These are phyloP conservation scores for Promerops cafer DNA, from an alignment of 2,113 vertebrate genomes.

Conservation along the genomic window DNA sequence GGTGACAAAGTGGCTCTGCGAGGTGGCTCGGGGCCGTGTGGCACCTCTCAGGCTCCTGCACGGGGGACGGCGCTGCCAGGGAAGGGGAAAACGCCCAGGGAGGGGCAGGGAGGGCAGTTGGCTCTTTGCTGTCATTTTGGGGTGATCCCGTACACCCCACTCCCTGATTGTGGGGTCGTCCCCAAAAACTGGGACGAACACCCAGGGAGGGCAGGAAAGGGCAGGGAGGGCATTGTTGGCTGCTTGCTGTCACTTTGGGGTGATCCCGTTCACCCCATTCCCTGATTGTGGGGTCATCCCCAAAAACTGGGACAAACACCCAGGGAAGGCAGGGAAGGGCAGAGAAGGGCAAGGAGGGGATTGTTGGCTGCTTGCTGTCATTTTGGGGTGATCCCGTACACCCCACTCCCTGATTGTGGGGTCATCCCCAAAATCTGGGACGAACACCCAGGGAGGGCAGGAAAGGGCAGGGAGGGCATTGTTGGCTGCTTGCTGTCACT, in stretches of 20 bases:
- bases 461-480: neutral
- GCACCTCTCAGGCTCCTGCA: neutral
- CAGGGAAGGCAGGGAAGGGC: neutral
- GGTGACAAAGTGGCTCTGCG: fast-evolving
- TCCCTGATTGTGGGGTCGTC: neutral
- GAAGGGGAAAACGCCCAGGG: neutral
- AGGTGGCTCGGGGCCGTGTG: neutral
- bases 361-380: too few relatives aligned
- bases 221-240: too few relatives aligned
- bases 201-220: too few relatives aligned
- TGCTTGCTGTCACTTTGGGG: neutral
- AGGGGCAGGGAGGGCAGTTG: neutral
- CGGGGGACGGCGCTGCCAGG: neutral
- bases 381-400: too few relatives aligned
- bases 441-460: neutral
- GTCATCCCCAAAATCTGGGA: too few relatives aligned
- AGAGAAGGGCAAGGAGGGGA: neutral
- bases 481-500: too few relatives aligned
- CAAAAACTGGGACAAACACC: neutral
- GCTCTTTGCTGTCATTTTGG: neutral
- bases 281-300: too few relatives aligned
- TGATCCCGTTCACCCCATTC: neutral
- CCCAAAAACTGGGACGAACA: neutral
- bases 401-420: too few relatives aligned
- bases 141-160: neutral